phyloP scores from a whole-genome alignment of 2,888 invertebrate species.

The Phortica magna region DNA sequence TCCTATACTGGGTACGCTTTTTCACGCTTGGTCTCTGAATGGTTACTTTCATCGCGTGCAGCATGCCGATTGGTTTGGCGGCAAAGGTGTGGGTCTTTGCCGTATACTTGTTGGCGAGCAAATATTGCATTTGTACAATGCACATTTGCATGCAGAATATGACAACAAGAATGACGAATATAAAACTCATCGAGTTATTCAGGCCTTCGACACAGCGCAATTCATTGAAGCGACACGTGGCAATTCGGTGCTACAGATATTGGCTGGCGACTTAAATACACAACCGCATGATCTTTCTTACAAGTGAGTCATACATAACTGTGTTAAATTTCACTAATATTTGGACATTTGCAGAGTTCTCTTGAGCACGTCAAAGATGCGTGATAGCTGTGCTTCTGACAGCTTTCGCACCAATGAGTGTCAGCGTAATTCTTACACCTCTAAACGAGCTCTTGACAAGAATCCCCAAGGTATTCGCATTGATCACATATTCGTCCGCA shows the following conservation, averaged over 20 bases:
- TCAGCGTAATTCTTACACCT: slow-evolving; percentile 88
- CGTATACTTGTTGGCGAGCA: slow-evolving; percentile 83
- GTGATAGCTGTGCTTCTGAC: slow-evolving; percentile 78
- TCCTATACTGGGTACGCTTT: slow-evolving; percentile 91
- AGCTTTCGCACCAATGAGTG: slow-evolving; percentile 87
- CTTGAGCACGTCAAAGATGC: slow-evolving; percentile 80
- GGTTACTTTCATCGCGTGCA: slow-evolving; percentile 94
- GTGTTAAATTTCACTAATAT: not conserved
- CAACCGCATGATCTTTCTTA: slow-evolving; percentile 92
- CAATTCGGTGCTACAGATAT: slow-evolving; percentile 88
- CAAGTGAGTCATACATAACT: slow-evolving; percentile 75
- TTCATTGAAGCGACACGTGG: slow-evolving; percentile 92
- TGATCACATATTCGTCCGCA: slow-evolving; percentile 89
- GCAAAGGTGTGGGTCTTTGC: slow-evolving; percentile 94
- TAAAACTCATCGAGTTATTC: slow-evolving; percentile 92
- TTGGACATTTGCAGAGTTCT: slow-evolving; percentile 78
- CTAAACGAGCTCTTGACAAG: slow-evolving; percentile 79
- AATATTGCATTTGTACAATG: slow-evolving; percentile 91
- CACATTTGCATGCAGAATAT: slow-evolving; percentile 98
- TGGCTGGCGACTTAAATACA: slow-evolving; percentile 97
- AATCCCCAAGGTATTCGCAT: slow-evolving; percentile 90
- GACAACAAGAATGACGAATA: slow-evolving; percentile 91
- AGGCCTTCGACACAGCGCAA: slow-evolving; percentile 96
- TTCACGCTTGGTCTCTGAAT: slow-evolving; percentile 97
- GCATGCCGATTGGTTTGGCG: slow-evolving; percentile 99